A percentile compares a stretch with the other conserved stretches of the same genome.
Conservation (phyloP, 2,888 invertebrate genomes). For the Chaetogeoica ovagalla region DNA sequence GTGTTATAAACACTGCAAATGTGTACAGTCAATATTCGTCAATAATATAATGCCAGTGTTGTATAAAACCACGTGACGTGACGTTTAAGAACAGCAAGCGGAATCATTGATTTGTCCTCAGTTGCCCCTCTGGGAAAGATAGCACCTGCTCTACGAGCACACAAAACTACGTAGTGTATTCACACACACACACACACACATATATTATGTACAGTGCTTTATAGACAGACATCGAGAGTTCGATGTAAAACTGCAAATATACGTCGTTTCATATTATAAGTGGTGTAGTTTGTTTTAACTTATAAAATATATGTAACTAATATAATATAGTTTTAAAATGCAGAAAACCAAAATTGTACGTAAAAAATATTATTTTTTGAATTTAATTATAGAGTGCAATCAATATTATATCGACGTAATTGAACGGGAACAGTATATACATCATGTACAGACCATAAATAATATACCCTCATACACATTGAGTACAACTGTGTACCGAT, state of each 20-base stretch:
- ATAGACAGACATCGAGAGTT: neutral
- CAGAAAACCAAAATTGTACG: too few relatives aligned
- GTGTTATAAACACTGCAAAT: neutral
- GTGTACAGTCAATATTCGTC: neutral
- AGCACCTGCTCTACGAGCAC: conserved; percentile 43
- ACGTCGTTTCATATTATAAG: neutral
- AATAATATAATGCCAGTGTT: neutral
- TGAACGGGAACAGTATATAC: too few relatives aligned
- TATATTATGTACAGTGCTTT: neutral
- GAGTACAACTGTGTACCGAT: too few relatives aligned
- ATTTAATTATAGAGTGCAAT: too few relatives aligned
- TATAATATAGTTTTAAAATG: too few relatives aligned
- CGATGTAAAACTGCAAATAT: neutral
- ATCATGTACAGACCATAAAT: too few relatives aligned
- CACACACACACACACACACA: too few relatives aligned
- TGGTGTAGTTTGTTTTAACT: too few relatives aligned
- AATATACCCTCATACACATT: too few relatives aligned
- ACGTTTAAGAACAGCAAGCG: conserved; percentile 24
- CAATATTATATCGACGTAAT: too few relatives aligned
- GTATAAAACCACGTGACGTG: conserved; percentile 2
- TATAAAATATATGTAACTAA: too few relatives aligned
- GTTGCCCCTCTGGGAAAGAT: conserved; percentile 50
- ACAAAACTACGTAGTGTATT: conserved; percentile 25
- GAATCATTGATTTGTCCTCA: conserved; percentile 50
- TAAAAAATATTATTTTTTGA: too few relatives aligned